Conservation (phyloP, 2,113 vertebrate genomes). For the Notothenia rossii region DNA sequence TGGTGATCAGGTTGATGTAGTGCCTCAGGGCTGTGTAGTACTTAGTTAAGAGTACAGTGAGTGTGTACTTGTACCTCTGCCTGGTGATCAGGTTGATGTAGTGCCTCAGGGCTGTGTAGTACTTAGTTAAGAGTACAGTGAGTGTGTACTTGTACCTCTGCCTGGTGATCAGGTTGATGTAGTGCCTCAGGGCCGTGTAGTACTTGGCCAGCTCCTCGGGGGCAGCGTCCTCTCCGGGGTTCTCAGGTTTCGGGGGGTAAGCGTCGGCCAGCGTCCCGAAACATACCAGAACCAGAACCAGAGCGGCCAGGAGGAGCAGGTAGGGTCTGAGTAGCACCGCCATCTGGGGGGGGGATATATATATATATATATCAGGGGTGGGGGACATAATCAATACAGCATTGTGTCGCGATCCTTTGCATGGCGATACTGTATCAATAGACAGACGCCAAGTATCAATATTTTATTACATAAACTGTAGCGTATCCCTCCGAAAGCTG, state of each 20-base stretch:
- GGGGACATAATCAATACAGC: neutral
- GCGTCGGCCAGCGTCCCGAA: constrained; percentile 86
- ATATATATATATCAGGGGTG: neutral
- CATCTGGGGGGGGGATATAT: constrained; percentile 79
- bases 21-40: constrained; percentile 89
- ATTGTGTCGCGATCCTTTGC: neutral
- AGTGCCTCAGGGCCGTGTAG: constrained; percentile 92
- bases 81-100: constrained; percentile 96
- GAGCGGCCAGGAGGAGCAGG: constrained; percentile 75
- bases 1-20: constrained; percentile 95
- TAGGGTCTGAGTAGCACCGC: constrained; percentile 80
- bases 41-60: no score
- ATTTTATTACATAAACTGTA: no score
- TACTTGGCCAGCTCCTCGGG: constrained; percentile 91
- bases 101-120: constrained; percentile 90
- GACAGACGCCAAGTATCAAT: no score
- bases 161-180: constrained; percentile 95
- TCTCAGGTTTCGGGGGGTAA: constrained; percentile 91
- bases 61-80: constrained; percentile 85
- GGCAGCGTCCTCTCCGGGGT: constrained; percentile 88
- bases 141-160: constrained; percentile 85
- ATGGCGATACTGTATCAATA: no score
- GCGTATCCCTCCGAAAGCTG: no score
- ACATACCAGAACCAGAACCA: constrained; percentile 86
- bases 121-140: no score